A percentile compares a stretch with the other conserved stretches of the same genome.
Evolutionary conservation across 2,888 invertebrate genomes (phyloP).

Genomic region (Metellina segmentata): DNA sequence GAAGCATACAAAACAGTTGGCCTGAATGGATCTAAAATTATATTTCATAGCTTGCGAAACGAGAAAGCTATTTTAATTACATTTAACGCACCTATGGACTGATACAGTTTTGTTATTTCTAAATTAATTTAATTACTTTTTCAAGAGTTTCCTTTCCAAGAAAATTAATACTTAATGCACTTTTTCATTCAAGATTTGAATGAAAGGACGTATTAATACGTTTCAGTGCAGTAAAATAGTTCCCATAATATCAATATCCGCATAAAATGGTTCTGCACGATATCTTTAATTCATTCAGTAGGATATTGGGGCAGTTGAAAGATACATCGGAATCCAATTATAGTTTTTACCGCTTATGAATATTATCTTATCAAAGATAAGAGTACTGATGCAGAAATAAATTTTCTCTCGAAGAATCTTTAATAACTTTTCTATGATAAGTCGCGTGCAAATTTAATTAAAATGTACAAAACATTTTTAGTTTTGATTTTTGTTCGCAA

Average conservation of each 20-base stretch:
- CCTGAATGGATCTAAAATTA: too few species aligned
- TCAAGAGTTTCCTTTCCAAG: background rate
- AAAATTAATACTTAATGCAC: background rate
- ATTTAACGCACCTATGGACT: background rate
- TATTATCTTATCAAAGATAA: background rate
- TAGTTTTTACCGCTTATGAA: background rate
- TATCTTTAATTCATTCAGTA: background rate
- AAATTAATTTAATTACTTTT: background rate
- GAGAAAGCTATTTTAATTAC: background rate
- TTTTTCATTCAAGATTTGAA: background rate
- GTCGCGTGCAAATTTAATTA: background rate
- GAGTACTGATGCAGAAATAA: background rate
- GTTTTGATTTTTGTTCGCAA: background rate
- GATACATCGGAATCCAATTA: background rate
- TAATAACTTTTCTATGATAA: background rate
- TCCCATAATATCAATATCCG: background rate
- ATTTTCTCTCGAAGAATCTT: background rate
- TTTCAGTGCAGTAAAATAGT: background rate
- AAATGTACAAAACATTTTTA: background rate
- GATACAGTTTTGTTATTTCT: background rate
- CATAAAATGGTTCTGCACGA: background rate
- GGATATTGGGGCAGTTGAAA: background rate
- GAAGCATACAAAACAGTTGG: too few species aligned
- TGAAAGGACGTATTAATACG: background rate
- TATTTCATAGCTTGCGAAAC: background rate